Conservation (phyloP, 2,113 vertebrate species). For the Rhizomys pruinosus region DNA sequence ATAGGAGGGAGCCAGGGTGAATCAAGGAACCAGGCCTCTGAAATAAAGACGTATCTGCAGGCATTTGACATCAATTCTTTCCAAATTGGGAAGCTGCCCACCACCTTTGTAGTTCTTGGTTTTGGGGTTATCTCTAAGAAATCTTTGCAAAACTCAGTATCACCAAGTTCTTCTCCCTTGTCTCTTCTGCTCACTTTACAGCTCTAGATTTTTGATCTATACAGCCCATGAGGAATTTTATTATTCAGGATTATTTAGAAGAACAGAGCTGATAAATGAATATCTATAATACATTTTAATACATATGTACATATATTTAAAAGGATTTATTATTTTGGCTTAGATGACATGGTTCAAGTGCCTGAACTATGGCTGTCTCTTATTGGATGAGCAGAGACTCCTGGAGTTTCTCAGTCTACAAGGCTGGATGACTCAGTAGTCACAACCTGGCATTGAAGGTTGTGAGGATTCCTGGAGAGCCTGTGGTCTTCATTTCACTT, state of each 20-base stretch:
- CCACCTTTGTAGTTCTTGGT: not conserved
- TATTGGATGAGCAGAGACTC: not conserved
- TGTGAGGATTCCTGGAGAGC: not conserved
- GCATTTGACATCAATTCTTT: not conserved
- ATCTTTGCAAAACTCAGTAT: not conserved
- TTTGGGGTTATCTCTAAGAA: not conserved
- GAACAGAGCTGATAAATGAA: not conserved
- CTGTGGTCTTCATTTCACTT: not conserved
- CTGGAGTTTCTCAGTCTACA: not conserved
- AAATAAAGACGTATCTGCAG: not conserved
- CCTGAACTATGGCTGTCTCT: not conserved
- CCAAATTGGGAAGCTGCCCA: not conserved
- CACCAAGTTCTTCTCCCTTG: not conserved
- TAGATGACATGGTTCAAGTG: not conserved
- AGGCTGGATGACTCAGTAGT: not conserved
- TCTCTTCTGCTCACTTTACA: not conserved
- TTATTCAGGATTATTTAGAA: too few species aligned
- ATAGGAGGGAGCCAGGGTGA: not conserved
- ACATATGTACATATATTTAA: not conserved
- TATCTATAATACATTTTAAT: not conserved
- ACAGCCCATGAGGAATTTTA: not conserved
- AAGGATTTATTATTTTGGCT: not conserved
- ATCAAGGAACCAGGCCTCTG: not conserved
- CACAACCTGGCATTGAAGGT: not conserved
- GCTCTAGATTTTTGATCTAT: not conserved